Percentiles rank a stretch among this genome's conserved stretches.
Evolutionary conservation across 2,797 vertebrate genomes (phyloP).

Genomic region (Diglossa cyanea): DNA sequence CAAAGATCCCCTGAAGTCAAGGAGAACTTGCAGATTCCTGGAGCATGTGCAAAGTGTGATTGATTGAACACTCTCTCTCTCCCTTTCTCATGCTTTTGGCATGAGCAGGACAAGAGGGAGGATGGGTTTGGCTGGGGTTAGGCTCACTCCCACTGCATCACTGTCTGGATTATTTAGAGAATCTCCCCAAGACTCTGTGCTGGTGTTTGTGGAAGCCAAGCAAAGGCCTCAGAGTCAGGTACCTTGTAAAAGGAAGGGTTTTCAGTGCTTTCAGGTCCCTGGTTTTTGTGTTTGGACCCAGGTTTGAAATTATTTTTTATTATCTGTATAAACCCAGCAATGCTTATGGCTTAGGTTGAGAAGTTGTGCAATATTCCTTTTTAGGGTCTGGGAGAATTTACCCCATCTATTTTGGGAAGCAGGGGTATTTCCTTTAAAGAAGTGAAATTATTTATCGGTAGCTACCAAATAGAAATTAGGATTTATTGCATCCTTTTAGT

Average conservation of each 20-base stretch:
- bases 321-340: not conserved
- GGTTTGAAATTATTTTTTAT: not conserved
- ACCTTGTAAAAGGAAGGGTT: not conserved
- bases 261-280: not conserved
- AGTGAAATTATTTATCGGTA: not conserved
- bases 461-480: not conserved
- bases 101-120: not conserved
- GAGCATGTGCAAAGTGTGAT: not conserved
- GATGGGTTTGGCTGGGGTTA: not conserved
- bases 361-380: not conserved
- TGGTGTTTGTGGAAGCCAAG: not conserved
- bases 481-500: not conserved
- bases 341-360: not conserved
- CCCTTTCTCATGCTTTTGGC: not conserved
- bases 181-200: not conserved
- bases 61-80: not conserved
- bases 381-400: not conserved
- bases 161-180: not conserved
- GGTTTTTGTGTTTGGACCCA: not conserved
- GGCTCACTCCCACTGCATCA: not conserved
- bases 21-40: not conserved
- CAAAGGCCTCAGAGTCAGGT: not conserved
- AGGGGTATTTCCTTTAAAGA: not conserved
- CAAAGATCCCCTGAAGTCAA: not conserved
- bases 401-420: not conserved